Base-by-base conservation (phyloP, 2,797 vertebrate genomes). In the Ciconia nigra region DNA sequence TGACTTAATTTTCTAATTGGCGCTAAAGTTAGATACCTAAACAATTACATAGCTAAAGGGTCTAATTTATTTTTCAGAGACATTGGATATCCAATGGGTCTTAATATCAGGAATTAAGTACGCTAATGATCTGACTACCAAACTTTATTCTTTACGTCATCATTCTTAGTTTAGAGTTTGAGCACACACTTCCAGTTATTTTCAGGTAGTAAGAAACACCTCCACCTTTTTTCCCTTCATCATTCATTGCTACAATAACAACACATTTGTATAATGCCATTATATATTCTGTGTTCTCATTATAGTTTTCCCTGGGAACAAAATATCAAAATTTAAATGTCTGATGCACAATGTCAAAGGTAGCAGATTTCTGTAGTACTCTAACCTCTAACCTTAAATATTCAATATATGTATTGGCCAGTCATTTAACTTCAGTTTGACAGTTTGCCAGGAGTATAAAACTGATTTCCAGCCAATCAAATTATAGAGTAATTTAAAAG, bases 401-500 rank as follows among this genome's bases (percentile, higher is more conserved):
- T 71, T 93, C 17, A 2, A 9, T 89, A 81, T 62, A 54, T 94
- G 29, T 63, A 59, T 67, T 82, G 76, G 51, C 49, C 57, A 54
- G n/a, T 55, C 72, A 91, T 89, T 80, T 83, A n/a, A 83, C 14
- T 86, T 79, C 41, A 44, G 39, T 89, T 69, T 88, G 85, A 86
- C 58, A 72, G 65, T 35, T 83, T 85, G 35, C 70, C 49, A 72
- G 39, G 58, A 63, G 61, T 84, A 84, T 31, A 77, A 95, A 93
- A 76, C 37, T 69, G 61, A 87, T 79, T 85, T 65, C 37, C 66
- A 97, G 52, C 17, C 71, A 89, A 83, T 72, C 25, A 81, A 72
- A 83, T 71, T 70, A 86, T 5, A 54, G 77, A 95, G 58, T 93
- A 93, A 90, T 94, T 96, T 62, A 82, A 97, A 97, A 97, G 65